Conservation (phyloP, 2,113 vertebrate species). For the Gnathonemus longibarbis region DNA sequence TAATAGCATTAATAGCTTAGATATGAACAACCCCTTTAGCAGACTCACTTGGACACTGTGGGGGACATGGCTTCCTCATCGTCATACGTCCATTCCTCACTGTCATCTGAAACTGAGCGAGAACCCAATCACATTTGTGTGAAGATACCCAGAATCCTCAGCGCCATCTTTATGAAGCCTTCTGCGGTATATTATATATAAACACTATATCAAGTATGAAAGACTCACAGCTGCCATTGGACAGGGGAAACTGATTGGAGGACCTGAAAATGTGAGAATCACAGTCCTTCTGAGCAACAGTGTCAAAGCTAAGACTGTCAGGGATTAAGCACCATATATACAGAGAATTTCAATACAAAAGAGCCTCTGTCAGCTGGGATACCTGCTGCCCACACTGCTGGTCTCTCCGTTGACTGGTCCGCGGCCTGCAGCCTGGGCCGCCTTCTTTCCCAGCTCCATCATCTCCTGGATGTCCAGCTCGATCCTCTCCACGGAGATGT, state of each 20-base stretch:
- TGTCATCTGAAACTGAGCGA: constrained; percentile 67
- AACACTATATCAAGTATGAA: neutral
- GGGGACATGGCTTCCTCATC: constrained; percentile 54
- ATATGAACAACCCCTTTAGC: neutral
- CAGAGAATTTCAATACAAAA: neutral
- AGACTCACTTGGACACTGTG: constrained; percentile 49
- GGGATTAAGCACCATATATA: neutral
- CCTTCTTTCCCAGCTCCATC: constrained; percentile 44
- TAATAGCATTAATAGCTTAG: too few species aligned
- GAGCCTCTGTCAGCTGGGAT: neutral
- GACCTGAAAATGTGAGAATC: constrained; percentile 35
- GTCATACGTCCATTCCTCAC: constrained; percentile 68
- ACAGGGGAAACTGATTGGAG: constrained; percentile 37
- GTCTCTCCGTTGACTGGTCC: constrained; percentile 20
- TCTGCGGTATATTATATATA: neutral
- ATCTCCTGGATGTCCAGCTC: constrained; percentile 56
- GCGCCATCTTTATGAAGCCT: constrained; percentile 2
- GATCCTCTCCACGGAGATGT: constrained; percentile 46
- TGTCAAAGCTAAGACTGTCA: neutral
- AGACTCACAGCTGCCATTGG: constrained; percentile 58
- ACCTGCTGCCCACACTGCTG: constrained; percentile 52
- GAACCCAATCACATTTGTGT: neutral
- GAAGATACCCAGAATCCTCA: neutral
- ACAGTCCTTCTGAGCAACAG: neutral
- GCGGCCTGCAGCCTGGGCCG: constrained; percentile 22